phyloP scores from a whole-genome alignment of 1,140 invertebrate species.

The Drusus annulatus region DNA sequence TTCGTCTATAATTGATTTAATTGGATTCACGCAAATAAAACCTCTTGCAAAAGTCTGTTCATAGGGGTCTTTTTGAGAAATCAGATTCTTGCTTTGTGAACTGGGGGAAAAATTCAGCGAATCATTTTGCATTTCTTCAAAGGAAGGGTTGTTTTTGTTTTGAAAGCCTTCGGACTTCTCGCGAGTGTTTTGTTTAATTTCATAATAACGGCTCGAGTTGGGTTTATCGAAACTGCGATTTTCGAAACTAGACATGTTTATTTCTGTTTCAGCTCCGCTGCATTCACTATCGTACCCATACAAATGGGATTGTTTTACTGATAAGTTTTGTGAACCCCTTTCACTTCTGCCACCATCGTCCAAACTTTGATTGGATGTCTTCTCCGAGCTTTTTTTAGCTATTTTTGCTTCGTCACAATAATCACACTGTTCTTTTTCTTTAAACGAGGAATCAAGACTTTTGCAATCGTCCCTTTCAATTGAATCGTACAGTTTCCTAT shows the following conservation, averaged over 20 bases:
- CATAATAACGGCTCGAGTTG: background rate
- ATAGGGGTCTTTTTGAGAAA: background rate
- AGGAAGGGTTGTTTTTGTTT: slow-evolving; percentile 1
- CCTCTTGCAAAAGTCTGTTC: background rate
- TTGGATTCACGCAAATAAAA: slow-evolving; percentile 47
- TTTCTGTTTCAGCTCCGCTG: slow-evolving; percentile 67
- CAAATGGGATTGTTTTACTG: slow-evolving; percentile 24
- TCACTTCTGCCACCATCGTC: slow-evolving; percentile 6
- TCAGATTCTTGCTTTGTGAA: background rate
- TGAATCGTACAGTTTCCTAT: slow-evolving; percentile 19
- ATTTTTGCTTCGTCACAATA: slow-evolving; percentile 1
- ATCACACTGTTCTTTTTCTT: background rate
- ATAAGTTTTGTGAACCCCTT: slow-evolving; percentile 2
- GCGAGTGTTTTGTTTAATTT: background rate
- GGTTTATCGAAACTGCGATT: slow-evolving; percentile 47
- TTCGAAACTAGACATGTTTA: slow-evolving; percentile 59
- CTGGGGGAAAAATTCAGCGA: background rate
- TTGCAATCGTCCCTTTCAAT: background rate
- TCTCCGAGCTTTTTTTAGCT: background rate
- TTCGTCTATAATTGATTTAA: slow-evolving; percentile 56
- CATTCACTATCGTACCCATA: slow-evolving; percentile 68
- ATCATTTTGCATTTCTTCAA: background rate
- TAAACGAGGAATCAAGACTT: background rate
- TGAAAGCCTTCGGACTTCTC: slow-evolving; percentile 2
- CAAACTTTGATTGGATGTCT: background rate